These are phyloP conservation scores for Tor tambroides DNA, from an alignment of 2,113 vertebrate genomes.

Conservation along the genomic window DNA sequence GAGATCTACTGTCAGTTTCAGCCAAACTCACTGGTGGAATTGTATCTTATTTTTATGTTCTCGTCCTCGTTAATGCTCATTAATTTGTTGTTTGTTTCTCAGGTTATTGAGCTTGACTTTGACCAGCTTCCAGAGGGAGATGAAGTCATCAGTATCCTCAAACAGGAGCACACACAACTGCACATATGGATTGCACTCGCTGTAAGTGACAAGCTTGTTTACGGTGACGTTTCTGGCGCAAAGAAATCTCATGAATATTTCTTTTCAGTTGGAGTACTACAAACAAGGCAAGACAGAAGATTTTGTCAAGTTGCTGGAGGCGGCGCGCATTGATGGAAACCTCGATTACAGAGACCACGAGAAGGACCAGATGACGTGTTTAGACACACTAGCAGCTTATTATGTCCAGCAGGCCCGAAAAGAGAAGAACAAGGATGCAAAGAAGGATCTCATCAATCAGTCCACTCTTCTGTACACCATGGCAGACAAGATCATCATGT, in stretches of 20 bases:
- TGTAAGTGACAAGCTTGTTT: constrained; percentile 73
- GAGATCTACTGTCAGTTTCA: neutral
- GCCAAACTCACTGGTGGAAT: neutral
- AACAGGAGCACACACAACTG: constrained; percentile 97
- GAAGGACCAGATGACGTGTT: constrained; percentile 99
- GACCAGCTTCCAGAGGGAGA: constrained; percentile 98
- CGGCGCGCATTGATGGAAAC: constrained; percentile 97
- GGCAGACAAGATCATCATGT: constrained; percentile 99
- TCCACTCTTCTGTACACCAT: constrained; percentile 97
- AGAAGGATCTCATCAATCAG: constrained; percentile 98
- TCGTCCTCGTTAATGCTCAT: neutral
- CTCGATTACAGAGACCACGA: constrained; percentile 98
- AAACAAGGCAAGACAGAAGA: constrained; percentile 99
- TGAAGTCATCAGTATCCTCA: constrained; percentile 99
- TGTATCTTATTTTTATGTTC: neutral
- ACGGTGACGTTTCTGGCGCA: neutral
- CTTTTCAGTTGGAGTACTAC: constrained; percentile 93
- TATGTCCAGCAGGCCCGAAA: constrained; percentile 98
- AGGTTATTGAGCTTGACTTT: constrained; percentile 99
- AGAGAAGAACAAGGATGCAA: constrained; percentile 98
- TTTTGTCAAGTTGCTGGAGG: constrained; percentile 97
- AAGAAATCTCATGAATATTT: neutral
- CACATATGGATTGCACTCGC: constrained; percentile 99
- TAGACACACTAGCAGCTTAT: constrained; percentile 96
- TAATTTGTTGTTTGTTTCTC: neutral